phyloP scores from a whole-genome alignment of 1,140 invertebrate genomes.

The Platyura marginata region DNA sequence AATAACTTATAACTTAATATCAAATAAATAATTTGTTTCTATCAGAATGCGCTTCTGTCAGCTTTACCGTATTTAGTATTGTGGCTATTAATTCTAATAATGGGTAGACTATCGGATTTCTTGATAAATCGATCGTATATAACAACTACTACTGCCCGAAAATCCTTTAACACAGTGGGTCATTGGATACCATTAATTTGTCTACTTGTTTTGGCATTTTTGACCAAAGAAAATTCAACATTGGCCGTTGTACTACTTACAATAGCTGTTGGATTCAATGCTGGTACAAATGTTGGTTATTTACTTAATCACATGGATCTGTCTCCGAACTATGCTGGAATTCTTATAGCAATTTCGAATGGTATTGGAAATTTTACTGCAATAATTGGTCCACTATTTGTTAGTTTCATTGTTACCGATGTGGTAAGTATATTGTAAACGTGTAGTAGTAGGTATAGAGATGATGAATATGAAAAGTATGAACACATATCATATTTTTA shows the following conservation, averaged over 20 bases:
- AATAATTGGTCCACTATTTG: conserved; percentile 49
- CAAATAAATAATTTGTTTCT: not conserved
- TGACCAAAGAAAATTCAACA: conserved; percentile 25
- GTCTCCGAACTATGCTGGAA: conserved; percentile 56
- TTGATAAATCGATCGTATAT: conserved; percentile 34
- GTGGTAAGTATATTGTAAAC: too few species aligned
- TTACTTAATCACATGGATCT: conserved; percentile 55
- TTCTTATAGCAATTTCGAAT: conserved; percentile 51
- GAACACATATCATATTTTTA: too few species aligned
- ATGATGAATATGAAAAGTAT: too few species aligned
- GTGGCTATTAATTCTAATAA: conserved; percentile 44
- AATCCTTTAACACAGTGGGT: conserved; percentile 47
- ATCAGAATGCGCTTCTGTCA: conserved; percentile 47
- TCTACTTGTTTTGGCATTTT: conserved; percentile 39
- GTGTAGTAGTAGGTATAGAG: too few species aligned
- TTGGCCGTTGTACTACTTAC: conserved; percentile 39
- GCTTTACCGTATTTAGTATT: conserved; percentile 66
- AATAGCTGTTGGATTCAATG: conserved; percentile 56
- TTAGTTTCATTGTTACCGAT: conserved; percentile 41
- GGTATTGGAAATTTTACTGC: conserved; percentile 52
- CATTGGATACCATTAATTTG: conserved; percentile 38
- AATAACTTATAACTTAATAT: too few species aligned
- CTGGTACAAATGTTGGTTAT: conserved; percentile 51
- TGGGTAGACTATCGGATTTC: conserved; percentile 39
- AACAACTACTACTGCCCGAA: conserved; percentile 33